A percentile compares a stretch with the other conserved stretches of the same genome.
Conservation (phyloP, 2,888 invertebrate genomes). For the Caenorhabditis drosophilae region DNA sequence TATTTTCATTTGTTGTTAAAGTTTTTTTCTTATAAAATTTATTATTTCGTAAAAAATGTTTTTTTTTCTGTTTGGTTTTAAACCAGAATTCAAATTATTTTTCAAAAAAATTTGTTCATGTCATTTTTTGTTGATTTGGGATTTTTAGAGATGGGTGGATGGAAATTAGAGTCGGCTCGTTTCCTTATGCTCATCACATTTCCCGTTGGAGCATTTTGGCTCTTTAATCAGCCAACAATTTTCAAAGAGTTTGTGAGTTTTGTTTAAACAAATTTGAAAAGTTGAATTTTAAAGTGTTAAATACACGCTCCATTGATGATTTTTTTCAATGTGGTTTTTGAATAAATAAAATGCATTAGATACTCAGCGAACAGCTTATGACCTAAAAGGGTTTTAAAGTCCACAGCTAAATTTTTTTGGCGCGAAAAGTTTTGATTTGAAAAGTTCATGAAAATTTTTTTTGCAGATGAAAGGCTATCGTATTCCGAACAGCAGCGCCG, state of each 20-base stretch:
- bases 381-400: no score
- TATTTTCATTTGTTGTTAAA: background rate
- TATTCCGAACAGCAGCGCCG: constrained; percentile 55
- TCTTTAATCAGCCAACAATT: constrained; percentile 63
- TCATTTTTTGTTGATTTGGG: background rate
- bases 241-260: constrained; percentile 61
- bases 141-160: constrained; percentile 55
- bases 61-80: background rate
- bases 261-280: no score
- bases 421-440: no score
- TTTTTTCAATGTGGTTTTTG: no score
- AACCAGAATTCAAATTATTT: background rate
- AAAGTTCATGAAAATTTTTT: constrained; percentile 1
- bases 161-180: constrained; percentile 58
- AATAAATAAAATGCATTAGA: no score
- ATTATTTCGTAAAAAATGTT: background rate
- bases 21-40: constrained; percentile 4
- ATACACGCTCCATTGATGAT: no score
- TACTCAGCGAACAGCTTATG: no score
- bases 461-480: constrained; percentile 62
- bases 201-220: constrained; percentile 65
- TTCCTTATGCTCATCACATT: constrained; percentile 61
- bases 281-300: no score
- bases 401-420: no score
- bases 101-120: background rate